These are phyloP conservation scores for Zelleria hepariella DNA, from an alignment of 2,888 invertebrate genomes.

Conservation along the genomic window DNA sequence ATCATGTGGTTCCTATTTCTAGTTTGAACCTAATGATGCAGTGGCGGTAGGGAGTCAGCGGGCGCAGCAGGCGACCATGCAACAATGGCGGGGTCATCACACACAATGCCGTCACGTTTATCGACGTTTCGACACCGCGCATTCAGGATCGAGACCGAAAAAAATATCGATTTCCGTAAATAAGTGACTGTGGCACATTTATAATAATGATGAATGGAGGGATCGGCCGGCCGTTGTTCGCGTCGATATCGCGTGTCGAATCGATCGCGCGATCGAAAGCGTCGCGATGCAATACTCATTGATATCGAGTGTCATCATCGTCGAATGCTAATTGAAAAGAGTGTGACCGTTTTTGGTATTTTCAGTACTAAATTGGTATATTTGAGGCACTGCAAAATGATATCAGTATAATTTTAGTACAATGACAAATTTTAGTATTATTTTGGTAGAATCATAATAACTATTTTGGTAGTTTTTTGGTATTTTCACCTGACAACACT, in stretches of 20 bases:
- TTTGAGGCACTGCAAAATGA: too few species aligned
- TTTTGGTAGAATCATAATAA: too few species aligned
- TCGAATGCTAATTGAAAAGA: too few species aligned
- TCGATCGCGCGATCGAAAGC: conserved; percentile 49
- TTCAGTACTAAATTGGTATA: too few species aligned
- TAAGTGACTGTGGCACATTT: conserved; percentile 71
- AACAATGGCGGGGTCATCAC: conserved; percentile 60
- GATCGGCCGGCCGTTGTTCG: conserved; percentile 53
- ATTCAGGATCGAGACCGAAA: conserved; percentile 67
- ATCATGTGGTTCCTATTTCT: conserved; percentile 42
- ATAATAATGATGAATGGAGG: conserved; percentile 70
- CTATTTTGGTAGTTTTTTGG: too few species aligned
- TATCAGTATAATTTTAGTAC: too few species aligned
- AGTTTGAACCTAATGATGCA: background rate
- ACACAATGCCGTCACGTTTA: conserved; percentile 64
- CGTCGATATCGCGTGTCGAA: conserved; percentile 64
- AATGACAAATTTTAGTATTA: too few species aligned
- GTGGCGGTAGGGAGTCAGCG: conserved; percentile 13
- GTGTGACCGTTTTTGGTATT: too few species aligned
- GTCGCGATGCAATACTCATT: conserved; percentile 29
- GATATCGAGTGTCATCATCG: conserved; percentile 54
- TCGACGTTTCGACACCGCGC: conserved; percentile 58
- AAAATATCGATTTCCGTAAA: conserved; percentile 73
- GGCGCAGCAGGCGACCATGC: conserved; percentile 42
- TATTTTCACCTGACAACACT: too few species aligned